Percentiles rank a stretch among this genome's conserved stretches.
phyloP scores from a whole-genome alignment of 2,113 vertebrate genomes.

The Cygnus atratus region DNA sequence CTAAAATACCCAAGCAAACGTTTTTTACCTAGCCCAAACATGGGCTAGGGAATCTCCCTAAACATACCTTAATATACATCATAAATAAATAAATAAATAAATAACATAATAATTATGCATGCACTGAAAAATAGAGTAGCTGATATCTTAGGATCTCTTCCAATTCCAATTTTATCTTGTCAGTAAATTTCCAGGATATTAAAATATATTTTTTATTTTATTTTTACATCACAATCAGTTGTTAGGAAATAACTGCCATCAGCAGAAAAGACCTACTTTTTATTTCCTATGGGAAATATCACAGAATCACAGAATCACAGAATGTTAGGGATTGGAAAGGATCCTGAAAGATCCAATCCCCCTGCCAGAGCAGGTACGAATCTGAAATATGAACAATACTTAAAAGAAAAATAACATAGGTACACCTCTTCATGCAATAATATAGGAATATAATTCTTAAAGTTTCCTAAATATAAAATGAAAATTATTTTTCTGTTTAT shows the following conservation, averaged over 20 bases:
- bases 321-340: no score
- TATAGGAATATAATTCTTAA: neutral
- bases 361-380: no score
- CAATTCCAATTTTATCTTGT: neutral
- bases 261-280: neutral
- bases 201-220: neutral
- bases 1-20: neutral
- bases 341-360: no score
- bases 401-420: neutral
- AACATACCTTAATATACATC: neutral
- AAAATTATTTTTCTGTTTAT: neutral
- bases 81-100: neutral
- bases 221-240: neutral
- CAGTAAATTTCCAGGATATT: neutral
- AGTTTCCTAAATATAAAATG: neutral
- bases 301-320: no score
- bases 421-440: neutral
- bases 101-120: neutral
- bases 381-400: neutral
- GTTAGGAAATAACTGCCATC: neutral
- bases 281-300: neutral
- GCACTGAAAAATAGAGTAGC: neutral
- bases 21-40: neutral
- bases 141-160: neutral
- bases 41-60: neutral